Conservation (phyloP, 2,888 invertebrate species). For the Oligia fasciuncula region DNA sequence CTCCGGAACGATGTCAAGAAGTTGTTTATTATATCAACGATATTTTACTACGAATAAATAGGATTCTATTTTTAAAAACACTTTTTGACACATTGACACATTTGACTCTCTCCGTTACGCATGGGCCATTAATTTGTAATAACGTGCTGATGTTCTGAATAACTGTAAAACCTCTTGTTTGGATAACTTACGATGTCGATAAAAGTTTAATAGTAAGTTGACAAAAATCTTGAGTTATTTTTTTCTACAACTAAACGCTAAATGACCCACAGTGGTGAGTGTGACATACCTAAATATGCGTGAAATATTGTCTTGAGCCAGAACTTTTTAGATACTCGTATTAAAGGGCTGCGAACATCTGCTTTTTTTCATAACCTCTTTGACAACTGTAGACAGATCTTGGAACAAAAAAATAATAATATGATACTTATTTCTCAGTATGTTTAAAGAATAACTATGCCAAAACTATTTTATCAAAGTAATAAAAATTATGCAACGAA, state of each 20-base stretch:
- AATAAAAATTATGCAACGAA: constrained; percentile 25
- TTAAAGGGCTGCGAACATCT: background rate
- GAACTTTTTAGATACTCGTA: background rate
- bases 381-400: background rate
- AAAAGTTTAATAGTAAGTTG: constrained; percentile 20
- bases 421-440: background rate
- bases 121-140: constrained; percentile 48
- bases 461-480: constrained; percentile 6
- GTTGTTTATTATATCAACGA: constrained; percentile 38
- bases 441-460: background rate
- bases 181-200: constrained; percentile 31
- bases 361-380: background rate
- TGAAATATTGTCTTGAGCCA: background rate
- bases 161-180: constrained; percentile 28
- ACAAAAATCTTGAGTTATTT: constrained; percentile 29
- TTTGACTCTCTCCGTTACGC: constrained; percentile 35
- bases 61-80: constrained; percentile 48
- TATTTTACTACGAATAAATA: constrained; percentile 48
- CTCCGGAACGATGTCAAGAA: constrained; percentile 39
- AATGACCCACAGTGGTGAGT: background rate
- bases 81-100: constrained; percentile 54
- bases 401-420: background rate
- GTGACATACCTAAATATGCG: constrained; percentile 9
- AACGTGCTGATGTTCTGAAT: constrained; percentile 33
- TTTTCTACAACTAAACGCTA: constrained; percentile 5